Base-by-base conservation (phyloP, 2,888 invertebrate genomes). In the Polyommatus iphigenia region DNA sequence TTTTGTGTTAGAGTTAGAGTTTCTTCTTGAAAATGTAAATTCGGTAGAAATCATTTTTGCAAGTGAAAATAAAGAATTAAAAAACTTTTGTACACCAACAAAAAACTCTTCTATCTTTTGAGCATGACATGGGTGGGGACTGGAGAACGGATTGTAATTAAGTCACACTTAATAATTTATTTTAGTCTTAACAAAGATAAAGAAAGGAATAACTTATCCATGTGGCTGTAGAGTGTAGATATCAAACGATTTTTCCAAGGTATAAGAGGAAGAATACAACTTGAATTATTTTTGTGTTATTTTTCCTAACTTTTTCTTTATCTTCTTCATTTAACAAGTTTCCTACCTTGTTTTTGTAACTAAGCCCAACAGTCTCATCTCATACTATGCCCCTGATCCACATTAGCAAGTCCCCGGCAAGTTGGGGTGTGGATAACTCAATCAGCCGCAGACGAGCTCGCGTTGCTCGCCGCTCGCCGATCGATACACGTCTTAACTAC, bases 351-450 rank as follows among this genome's bases (percentile, higher is more conserved):
- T 18, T 59, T 59, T n/a, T 15, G n/a, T n/a, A n/a, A 20, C 8
- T n/a, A 59, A 59, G 5, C 20, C 0, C 54, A 1, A 54, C 15
- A 54, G 46, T 46, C 46, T 46, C 46, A 18, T 54, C 18, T n/a
- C 18, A 62, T 13, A 8, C 32, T 32, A 67, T 67, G 67, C 18
- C 32, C 0, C 67, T 29, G 67, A 67, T 67, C 29, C 67, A 67
- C 67, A 29, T 67, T 67, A 67, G 29, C 67, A 67, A 29, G 15
- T 13, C 29, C 67, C 29, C 29, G 29, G 29, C 5, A 6, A 67
- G 29, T 67, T 67, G 67, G 67, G 67, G 67, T 67, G 67, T 32
- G 32, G 67, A 67, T 67, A 67, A 67, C 32, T 67, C 67, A 67
- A 67, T 67, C 67, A 67, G 67, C 67, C 29, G 13, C 67, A 67